Percentiles rank a stretch among this genome's conserved stretches.
Conservation (phyloP, 2,113 vertebrate species). For the Kryptolebias marmoratus region DNA sequence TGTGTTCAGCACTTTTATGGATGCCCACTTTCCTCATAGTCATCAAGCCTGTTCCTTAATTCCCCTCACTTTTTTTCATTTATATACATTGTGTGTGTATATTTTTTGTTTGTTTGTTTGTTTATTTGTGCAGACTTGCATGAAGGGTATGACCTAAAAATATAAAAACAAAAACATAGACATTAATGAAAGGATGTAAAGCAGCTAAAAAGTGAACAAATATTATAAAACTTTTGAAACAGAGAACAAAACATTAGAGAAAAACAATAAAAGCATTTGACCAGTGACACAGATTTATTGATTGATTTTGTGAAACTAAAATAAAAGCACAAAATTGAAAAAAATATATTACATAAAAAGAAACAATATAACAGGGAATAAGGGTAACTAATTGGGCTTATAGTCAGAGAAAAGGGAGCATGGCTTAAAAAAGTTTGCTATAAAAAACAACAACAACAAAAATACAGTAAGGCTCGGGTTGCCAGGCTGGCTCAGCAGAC, state of each 20-base stretch:
- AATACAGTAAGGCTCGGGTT: slow-evolving; percentile 10
- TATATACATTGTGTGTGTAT: slow-evolving; percentile 3
- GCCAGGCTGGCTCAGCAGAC: slow-evolving; percentile 16
- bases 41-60: slow-evolving; percentile 68
- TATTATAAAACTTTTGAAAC: too few relatives aligned
- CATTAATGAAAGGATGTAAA: too few relatives aligned
- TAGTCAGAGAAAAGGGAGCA: not conserved
- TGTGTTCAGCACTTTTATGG: slow-evolving; percentile 77
- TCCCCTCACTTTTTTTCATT: slow-evolving; percentile 30
- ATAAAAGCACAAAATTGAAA: too few relatives aligned
- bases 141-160: too few relatives aligned
- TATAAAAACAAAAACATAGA: too few relatives aligned
- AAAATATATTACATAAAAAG: too few relatives aligned
- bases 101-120: slow-evolving; percentile 27
- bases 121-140: too few relatives aligned
- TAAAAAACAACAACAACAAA: not conserved
- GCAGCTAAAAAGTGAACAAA: too few relatives aligned
- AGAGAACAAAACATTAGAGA: too few relatives aligned
- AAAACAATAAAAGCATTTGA: too few relatives aligned
- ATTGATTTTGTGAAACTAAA: too few relatives aligned
- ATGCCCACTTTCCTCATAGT: slow-evolving; percentile 59
- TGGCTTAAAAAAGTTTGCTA: slow-evolving; percentile 1
- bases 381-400: not conserved
- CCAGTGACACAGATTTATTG: too few relatives aligned
- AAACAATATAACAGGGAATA: not conserved